Evolutionary conservation across 2,113 vertebrate species (phyloP).

Genomic region (Craseonycteris thonglongyai): DNA sequence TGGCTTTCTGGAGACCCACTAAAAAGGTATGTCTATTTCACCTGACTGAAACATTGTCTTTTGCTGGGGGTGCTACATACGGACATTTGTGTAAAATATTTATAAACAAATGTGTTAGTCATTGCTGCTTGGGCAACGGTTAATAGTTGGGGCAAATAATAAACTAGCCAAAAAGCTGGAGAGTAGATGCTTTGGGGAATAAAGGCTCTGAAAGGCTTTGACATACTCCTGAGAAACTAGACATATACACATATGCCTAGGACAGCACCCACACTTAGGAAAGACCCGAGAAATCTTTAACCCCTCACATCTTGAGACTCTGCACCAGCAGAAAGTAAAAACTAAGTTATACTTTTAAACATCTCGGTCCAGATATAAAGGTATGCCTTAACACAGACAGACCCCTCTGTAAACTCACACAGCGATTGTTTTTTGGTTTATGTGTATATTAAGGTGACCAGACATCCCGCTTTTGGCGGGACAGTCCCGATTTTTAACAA

Average conservation of each 20-base stretch:
- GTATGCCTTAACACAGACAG: neutral
- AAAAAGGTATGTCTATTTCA: neutral
- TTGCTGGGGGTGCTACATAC: neutral
- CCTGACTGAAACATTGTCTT: neutral
- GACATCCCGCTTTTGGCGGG: too few species aligned
- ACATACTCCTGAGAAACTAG: neutral
- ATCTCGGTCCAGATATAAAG: neutral
- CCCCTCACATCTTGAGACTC: neutral
- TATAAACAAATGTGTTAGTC: neutral
- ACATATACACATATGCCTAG: neutral
- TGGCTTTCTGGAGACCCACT: neutral
- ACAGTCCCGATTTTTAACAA: too few species aligned
- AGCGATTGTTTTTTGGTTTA: too few species aligned
- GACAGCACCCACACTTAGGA: neutral
- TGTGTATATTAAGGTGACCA: too few species aligned
- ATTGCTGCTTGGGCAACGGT: neutral
- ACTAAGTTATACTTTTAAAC: neutral
- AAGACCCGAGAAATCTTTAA: neutral
- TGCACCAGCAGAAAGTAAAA: neutral
- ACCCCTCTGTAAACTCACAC: neutral
- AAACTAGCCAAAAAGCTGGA: neutral
- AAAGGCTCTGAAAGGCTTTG: neutral
- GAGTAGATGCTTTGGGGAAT: neutral
- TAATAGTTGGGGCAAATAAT: neutral
- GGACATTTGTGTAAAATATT: neutral